These are phyloP conservation scores for Vulpes lagopus DNA, from an alignment of 2,113 vertebrate species.

Conservation along the genomic window DNA sequence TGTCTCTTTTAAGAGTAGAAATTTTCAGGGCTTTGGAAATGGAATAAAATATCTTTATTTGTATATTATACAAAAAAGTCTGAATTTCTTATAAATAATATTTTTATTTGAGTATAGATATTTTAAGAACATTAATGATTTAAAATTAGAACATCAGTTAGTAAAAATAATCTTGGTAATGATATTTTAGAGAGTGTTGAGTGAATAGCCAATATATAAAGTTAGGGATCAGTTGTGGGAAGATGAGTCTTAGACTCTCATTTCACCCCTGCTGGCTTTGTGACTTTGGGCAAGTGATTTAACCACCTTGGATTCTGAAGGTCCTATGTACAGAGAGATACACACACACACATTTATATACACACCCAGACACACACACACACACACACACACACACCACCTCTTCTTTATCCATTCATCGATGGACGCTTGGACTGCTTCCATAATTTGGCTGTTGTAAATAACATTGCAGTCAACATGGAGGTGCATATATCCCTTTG, in stretches of 20 bases:
- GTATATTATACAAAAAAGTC: background rate
- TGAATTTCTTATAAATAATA: background rate
- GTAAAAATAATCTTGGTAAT: slow-evolving; percentile 26
- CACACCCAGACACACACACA: too few relatives aligned
- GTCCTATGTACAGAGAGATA: background rate
- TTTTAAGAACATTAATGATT: slow-evolving; percentile 35
- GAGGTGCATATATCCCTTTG: background rate
- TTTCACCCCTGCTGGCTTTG: background rate
- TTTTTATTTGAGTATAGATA: slow-evolving; percentile 12
- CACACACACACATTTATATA: too few relatives aligned
- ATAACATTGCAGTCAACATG: background rate
- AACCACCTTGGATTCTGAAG: background rate
- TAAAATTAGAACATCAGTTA: background rate
- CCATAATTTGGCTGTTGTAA: background rate
- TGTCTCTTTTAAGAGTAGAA: background rate
- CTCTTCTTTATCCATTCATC: background rate
- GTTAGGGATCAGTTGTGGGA: background rate
- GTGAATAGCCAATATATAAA: background rate
- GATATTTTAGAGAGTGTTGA: background rate
- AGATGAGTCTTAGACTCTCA: background rate
- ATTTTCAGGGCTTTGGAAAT: slow-evolving; percentile 23
- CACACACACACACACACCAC: background rate
- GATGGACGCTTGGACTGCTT: background rate
- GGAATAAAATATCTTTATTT: slow-evolving; percentile 40
- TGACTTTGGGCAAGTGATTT: background rate